Evolutionary conservation across 2,797 vertebrate species (phyloP).

Genomic region (Paguma larvata): DNA sequence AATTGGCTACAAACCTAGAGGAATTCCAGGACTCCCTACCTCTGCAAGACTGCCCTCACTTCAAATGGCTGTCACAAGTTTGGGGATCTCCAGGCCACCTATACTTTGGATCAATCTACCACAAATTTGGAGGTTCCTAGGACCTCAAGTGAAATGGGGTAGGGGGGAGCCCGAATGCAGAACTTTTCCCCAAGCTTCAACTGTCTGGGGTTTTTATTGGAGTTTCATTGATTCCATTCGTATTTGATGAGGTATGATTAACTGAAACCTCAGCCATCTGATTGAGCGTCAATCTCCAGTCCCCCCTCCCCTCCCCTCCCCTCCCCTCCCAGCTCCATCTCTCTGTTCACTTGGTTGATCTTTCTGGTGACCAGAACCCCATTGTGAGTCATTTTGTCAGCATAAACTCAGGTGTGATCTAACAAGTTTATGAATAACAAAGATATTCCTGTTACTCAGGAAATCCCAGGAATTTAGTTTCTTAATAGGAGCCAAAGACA

Average conservation of each 20-base stretch:
- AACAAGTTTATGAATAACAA: neutral
- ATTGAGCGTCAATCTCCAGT: neutral
- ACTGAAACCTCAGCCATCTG: no score
- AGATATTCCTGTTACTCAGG: neutral
- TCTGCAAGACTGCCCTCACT: neutral
- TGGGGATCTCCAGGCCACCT: neutral
- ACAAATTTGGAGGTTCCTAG: neutral
- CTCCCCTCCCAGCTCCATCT: neutral
- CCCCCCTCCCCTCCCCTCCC: neutral
- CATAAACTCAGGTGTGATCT: neutral
- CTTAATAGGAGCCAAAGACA: neutral
- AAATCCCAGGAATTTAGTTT: neutral
- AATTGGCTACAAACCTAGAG: neutral
- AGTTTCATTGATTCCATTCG: neutral
- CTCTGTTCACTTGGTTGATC: neutral
- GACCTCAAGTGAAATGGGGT: no score
- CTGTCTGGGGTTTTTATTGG: neutral
- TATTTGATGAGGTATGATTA: neutral
- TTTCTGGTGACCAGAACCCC: neutral
- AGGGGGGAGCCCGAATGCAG: neutral
- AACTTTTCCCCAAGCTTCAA: neutral
- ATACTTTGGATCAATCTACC: neutral
- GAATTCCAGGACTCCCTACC: neutral
- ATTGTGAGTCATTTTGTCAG: neutral
- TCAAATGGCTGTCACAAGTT: neutral